Conservation (phyloP, 2,113 vertebrate genomes). For the Antigone vipio region DNA sequence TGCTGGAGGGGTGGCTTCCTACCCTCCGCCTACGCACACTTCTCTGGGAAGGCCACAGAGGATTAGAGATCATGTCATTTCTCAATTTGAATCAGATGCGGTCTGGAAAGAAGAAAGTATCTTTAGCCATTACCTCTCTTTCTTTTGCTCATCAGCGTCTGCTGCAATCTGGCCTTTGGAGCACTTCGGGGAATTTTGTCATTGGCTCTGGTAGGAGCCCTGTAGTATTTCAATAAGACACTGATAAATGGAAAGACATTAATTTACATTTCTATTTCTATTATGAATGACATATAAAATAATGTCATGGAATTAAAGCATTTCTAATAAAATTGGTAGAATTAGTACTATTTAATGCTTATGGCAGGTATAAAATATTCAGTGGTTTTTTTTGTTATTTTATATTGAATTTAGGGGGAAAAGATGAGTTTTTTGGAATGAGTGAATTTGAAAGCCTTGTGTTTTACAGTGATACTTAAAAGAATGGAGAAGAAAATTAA, state of each 20-base stretch:
- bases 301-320: background rate
- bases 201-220: background rate
- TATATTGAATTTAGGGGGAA: background rate
- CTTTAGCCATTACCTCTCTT: background rate
- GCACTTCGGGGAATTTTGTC: background rate
- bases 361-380: background rate
- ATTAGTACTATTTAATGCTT: background rate
- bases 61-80: background rate
- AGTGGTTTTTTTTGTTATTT: background rate
- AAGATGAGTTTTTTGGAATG: background rate
- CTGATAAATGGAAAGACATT: background rate
- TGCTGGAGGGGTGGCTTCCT: background rate
- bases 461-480: background rate
- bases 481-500: background rate
- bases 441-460: background rate
- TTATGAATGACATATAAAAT: background rate
- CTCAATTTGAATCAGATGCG: background rate
- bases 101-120: background rate
- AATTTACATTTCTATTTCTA: background rate
- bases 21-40: background rate
- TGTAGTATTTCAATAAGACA: background rate
- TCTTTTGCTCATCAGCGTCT: background rate
- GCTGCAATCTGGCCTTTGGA: background rate
- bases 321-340: background rate
- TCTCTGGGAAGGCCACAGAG: background rate